Percentiles rank a stretch among this genome's conserved stretches.
phyloP scores from a whole-genome alignment of 2,797 vertebrate genomes.

The Oceanodroma leucorhoa region DNA sequence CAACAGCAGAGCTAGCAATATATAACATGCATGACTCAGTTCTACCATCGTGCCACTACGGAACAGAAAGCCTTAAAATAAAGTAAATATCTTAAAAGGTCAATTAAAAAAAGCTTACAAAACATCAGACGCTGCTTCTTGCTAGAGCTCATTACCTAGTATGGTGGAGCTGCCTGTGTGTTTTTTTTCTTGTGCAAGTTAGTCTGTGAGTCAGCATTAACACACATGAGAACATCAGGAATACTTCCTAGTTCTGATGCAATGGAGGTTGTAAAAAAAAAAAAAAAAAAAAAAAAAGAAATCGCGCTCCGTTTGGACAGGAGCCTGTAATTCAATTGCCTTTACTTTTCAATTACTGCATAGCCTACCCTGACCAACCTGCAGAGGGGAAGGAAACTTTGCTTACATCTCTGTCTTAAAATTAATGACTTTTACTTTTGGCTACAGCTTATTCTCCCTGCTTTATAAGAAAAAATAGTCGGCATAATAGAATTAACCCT shows the following conservation, averaged over 20 bases:
- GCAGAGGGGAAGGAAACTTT: slow-evolving; percentile 67
- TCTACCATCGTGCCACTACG: slow-evolving; percentile 17
- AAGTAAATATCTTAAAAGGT: slow-evolving; percentile 55
- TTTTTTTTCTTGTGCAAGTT: slow-evolving; percentile 72
- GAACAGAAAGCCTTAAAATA: slow-evolving; percentile 54
- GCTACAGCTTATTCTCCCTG: background rate
- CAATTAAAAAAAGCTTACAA: slow-evolving; percentile 61
- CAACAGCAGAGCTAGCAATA: slow-evolving; percentile 39
- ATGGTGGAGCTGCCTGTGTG: slow-evolving; percentile 71
- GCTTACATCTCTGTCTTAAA: slow-evolving; percentile 57
- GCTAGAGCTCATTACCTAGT: slow-evolving; percentile 67
- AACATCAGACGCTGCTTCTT: slow-evolving; percentile 55
- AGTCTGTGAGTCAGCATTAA: slow-evolving; percentile 77
- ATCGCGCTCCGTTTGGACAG: slow-evolving; percentile 62
- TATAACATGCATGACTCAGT: slow-evolving; percentile 65
- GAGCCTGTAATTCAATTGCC: slow-evolving; percentile 66
- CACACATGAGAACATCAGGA: slow-evolving; percentile 72
- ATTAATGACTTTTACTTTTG: slow-evolving; percentile 45
- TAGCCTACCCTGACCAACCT: slow-evolving; percentile 67
- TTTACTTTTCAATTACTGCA: slow-evolving; percentile 71
- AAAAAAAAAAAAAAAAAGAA: slow-evolving; percentile 21
- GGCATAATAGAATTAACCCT: background rate
- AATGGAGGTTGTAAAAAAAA: slow-evolving; percentile 58
- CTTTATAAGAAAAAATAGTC: background rate
- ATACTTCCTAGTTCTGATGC: slow-evolving; percentile 72